phyloP scores from a whole-genome alignment of 2,113 vertebrate genomes.

The Lampris incognitus region DNA sequence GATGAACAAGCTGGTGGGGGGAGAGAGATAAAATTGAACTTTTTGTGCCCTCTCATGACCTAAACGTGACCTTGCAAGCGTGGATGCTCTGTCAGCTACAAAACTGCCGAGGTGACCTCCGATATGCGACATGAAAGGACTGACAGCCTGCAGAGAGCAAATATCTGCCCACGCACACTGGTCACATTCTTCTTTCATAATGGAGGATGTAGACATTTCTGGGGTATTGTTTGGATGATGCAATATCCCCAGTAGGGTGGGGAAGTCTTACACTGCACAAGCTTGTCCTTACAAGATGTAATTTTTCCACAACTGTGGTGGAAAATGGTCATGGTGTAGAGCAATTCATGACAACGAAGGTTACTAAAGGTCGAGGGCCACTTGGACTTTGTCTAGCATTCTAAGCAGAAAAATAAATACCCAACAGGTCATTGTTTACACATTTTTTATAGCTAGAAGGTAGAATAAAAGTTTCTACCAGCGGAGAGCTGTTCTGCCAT shows the following conservation, averaged over 20 bases:
- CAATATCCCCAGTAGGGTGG: not conserved
- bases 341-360: slow-evolving; percentile 26
- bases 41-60: slow-evolving; percentile 1
- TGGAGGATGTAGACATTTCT: slow-evolving; percentile 13
- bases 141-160: not conserved
- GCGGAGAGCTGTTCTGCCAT: not conserved
- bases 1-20: not conserved
- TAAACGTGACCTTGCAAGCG: slow-evolving; percentile 14
- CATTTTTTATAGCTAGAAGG: not conserved
- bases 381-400: slow-evolving; percentile 20
- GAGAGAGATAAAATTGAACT: not conserved
- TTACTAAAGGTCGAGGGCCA: slow-evolving; percentile 41
- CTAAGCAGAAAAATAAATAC: slow-evolving; percentile 31
- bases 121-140: not conserved
- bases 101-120: not conserved
- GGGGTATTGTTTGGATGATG: slow-evolving; percentile 1
- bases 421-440: not conserved
- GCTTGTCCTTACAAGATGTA: slow-evolving; percentile 31
- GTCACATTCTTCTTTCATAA: slow-evolving; percentile 3
- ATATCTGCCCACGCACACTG: slow-evolving; percentile 1
- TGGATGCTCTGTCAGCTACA: not conserved
- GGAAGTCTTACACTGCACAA: slow-evolving; percentile 2
- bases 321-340: slow-evolving; percentile 48
- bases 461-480: not conserved
- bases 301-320: slow-evolving; percentile 27